Evolutionary conservation across 2,797 vertebrate genomes (phyloP), one percentile per base, ranked within the genome.

Genomic region (Momotus momota): DNA sequence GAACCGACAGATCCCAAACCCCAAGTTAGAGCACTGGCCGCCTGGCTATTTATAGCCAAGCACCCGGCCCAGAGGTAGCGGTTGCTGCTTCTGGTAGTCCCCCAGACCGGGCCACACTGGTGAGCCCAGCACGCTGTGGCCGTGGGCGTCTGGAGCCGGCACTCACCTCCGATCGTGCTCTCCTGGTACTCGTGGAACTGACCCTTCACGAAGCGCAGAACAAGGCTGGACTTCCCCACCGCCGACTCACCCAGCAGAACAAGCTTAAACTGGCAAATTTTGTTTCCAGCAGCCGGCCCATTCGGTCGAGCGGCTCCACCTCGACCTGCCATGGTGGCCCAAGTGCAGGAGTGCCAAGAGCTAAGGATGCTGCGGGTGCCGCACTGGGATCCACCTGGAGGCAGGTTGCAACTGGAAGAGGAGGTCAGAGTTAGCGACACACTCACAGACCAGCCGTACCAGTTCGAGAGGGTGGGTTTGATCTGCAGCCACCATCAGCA

Each of bases 211-310:
- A 99, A 99, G 97, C 99, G 99, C 96, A 99, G 98, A 46, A 99
- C 99, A 10, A 99, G 98, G 98, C 99, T 99, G 98, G 99, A 99
- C 95, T 99, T 99, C 55, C 99, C 99, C 93, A 99, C 99, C 0
- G 99, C 99, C 0, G 99, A 99, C 87, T 99, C 99, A 20, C 99
- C 99, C 96, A 99, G 33, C 41, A 99, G 98, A 64, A 99, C 99
- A n/a, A 99, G 98, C 93, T 99, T 99, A 62, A 99, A 99, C 96
- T 99, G 99, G 98, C 99, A 99, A 97, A 99, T 99, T 98, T 99
- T 99, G 98, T 98, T 99, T 93, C 99, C 99, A 14, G 98, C 98
- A 3, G 99, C 98, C 7, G 99, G 98, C 95, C 99, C 99, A 11
- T 99, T 99, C 98, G 99, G 99, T 97, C 99, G 99, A 52, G 98